Percentiles rank a stretch among this genome's conserved stretches.
Conservation (phyloP, 2,888 invertebrate genomes). For the Thysanoteuthis rhombus region DNA sequence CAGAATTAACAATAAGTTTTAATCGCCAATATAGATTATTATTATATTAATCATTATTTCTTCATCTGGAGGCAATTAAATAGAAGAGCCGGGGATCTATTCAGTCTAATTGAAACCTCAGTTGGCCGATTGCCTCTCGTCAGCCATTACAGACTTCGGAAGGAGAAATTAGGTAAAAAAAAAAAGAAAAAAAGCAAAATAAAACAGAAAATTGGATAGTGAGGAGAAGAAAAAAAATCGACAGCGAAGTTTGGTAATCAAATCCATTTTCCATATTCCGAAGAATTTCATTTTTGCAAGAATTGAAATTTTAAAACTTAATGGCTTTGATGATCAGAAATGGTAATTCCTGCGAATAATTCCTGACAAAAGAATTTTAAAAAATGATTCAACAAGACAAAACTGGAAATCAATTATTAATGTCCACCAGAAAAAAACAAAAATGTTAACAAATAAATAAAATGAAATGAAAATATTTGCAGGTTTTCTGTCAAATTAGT, state of each 20-base stretch:
- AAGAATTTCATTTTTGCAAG: neutral
- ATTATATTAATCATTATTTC: neutral
- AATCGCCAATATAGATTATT: neutral
- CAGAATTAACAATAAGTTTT: neutral
- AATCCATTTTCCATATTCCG: neutral
- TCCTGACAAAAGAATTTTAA: neutral
- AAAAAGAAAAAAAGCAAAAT: neutral
- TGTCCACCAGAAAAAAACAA: neutral
- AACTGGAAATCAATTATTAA: constrained; percentile 12
- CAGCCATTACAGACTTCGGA: neutral
- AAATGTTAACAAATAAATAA: neutral
- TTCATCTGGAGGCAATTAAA: neutral
- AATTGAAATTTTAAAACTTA: constrained; percentile 12
- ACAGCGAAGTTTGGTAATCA: neutral
- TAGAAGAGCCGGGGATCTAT: neutral
- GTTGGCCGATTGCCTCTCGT: neutral
- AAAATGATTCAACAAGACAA: neutral
- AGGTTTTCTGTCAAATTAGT: neutral
- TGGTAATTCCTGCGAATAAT: neutral
- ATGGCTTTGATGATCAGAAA: neutral
- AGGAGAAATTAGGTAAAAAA: neutral
- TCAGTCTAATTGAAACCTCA: neutral
- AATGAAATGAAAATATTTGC: neutral
- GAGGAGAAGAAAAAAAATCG: neutral
- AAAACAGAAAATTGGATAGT: neutral